Conservation (phyloP, 2,888 invertebrate species). For the Hartigia nigra region DNA sequence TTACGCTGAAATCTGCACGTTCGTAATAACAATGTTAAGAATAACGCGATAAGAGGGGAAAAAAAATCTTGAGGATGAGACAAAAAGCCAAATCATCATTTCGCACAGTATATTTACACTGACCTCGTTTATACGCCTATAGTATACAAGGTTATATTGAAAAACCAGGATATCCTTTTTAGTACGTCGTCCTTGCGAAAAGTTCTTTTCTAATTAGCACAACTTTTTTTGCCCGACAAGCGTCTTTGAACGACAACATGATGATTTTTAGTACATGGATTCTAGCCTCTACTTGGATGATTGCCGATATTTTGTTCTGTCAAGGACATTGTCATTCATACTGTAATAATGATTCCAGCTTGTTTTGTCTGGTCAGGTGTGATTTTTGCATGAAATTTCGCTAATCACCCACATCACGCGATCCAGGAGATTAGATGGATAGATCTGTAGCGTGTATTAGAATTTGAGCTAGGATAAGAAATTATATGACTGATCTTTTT, state of each 20-base stretch:
- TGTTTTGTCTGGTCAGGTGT: background rate
- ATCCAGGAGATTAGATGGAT: background rate
- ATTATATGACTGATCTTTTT: background rate
- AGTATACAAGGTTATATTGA: no score
- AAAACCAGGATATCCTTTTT: background rate
- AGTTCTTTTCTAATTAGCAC: background rate
- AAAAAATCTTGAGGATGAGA: no score
- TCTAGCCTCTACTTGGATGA: background rate
- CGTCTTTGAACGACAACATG: background rate
- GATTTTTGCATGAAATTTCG: background rate
- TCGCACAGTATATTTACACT: no score
- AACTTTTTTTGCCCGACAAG: background rate
- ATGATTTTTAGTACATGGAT: background rate
- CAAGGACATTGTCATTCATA: background rate
- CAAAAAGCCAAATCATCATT: background rate
- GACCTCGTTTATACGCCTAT: no score
- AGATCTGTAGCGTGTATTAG: no score
- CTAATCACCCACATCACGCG: background rate
- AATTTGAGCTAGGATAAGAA: background rate
- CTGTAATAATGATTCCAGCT: background rate
- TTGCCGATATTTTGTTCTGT: background rate
- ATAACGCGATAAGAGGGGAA: background rate
- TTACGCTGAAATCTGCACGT: conserved; percentile 29
- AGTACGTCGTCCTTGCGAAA: background rate
- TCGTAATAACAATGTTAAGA: background rate